Evolutionary conservation across 2,113 vertebrate species (phyloP), one percentile per base, ranked within the genome.

Genomic region (Hemibagrus wyckioides): DNA sequence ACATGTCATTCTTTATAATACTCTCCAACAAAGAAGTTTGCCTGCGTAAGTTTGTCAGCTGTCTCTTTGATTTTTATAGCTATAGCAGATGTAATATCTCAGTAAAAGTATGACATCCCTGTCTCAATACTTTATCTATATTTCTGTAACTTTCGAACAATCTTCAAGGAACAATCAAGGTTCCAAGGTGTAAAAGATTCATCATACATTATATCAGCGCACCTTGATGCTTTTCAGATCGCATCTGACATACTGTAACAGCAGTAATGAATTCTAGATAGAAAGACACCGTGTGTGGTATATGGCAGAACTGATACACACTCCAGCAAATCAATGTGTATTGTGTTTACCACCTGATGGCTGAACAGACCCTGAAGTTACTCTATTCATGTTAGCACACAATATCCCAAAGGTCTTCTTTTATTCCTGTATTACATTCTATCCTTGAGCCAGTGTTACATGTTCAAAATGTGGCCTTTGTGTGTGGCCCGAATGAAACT

Each of bases 401-500:
- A 41, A 54, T 76, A 44, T 89, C 89, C 89, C 86, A 56, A 11
- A 67, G 85, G 91, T 57, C 9, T 69, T 14, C 36, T 84, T 83
- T 52, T 76, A 67, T 81, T 88, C 82, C 71, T 71, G 54, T 59
- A 83, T 90, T 85, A 86, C 48, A 82, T 83, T 80, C 54, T 59
- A 59, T 90, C 88, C 75, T 90, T 71, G 77, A 85, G 41, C 23
- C 33, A 85, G 80, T 73, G 19, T 48, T 80, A 82, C 36, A 80
- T 91, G 69, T 90, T 90, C 48, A 81, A 77, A 85, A 33, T 67
- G 76, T 89, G 90, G 85, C 87, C 80, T 17, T 75, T 89, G 84
- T 48, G 59, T 65, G 67, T 61, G 75, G 44, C 76, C 84, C 15
- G 0, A 65, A 88, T 80, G 83, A 91, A 84, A 90, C 86, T 48